phyloP scores from a whole-genome alignment of 2,797 vertebrate genomes.

The Pangasius krempfi region DNA sequence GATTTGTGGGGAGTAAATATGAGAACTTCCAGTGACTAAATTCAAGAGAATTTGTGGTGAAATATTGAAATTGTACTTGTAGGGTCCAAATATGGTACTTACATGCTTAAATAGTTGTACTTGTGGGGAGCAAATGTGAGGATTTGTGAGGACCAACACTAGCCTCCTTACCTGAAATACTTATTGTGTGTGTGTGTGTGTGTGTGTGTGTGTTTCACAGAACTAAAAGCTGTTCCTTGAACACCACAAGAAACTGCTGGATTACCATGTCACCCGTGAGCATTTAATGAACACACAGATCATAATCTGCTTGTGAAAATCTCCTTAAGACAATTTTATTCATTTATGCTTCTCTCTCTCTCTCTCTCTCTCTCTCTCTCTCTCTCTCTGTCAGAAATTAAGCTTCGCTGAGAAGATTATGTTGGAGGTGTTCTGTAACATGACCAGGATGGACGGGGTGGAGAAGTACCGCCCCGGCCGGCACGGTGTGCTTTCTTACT shows the following conservation, averaged over 20 bases:
- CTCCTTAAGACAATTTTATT: neutral
- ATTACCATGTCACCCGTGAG: conserved; percentile 53
- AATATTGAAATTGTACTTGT: neutral
- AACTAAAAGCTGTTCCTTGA: conserved; percentile 62
- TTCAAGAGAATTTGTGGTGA: neutral
- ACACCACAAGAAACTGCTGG: conserved; percentile 61
- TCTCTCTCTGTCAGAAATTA: conserved; percentile 53
- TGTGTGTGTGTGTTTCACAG: conserved; percentile 22
- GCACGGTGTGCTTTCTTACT: conserved; percentile 64
- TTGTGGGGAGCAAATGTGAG: neutral
- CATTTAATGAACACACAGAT: conserved; percentile 52
- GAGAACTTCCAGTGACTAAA: neutral
- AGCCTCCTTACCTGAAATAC: neutral
- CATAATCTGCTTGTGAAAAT: neutral
- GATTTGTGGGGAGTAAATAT: neutral
- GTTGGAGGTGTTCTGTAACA: conserved; percentile 63
- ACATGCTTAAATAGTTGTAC: neutral
- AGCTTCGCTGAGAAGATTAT: fast-evolving
- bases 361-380: neutral
- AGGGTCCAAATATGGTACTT: neutral
- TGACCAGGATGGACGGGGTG: conserved; percentile 22
- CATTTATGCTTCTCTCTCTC: neutral
- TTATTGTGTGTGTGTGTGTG: neutral
- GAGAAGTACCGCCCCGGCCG: fast-evolving
- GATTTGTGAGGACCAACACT: neutral